Evolutionary conservation across 2,888 invertebrate species (phyloP), one percentile per base, ranked within the genome.

Genomic region (Encarsia formosa): DNA sequence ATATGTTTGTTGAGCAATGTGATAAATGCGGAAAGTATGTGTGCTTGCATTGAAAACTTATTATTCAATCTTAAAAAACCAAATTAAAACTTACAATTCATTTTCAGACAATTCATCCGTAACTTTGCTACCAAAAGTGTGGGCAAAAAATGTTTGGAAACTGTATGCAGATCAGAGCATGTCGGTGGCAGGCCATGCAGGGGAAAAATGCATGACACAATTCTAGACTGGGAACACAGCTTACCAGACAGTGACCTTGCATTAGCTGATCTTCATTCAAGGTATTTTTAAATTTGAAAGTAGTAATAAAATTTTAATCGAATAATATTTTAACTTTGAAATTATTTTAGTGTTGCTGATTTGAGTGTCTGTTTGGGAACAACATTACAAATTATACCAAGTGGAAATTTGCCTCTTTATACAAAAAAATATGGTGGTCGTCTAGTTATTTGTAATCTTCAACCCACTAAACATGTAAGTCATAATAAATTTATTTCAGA

Each of bases 161-260:
- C 78, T 16, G 77, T 80, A 29, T 86, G 88, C 61, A 84, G 84
- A 32, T 82, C 84, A 8, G 77, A 82, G 19, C 78, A 77, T 62
- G 74, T 77, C 46, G 76, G 79, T 37, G 79, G 80, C 22, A 81
- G 91, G n/a, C 78, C 80, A n/a, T 94, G 94, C 67, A 83, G 98
- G 40, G 96, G 97, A 1, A 81, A 86, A 59, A 77, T 98, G 47
- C 81, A 85, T 60, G 98, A 99, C 71, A 93, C 89, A 13, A 89
- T 98, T 52, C 78, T 99, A 34, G 99, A 99, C 75, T 99, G 99
- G 99, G 98, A 99, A 66, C 89, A 92, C 68, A 87, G 86, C 71
- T 78, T 99, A 58, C 98, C 98, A 0, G 87, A 88, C 61, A 81
- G 84, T 65, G 95, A 95, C 71, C 76, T 95, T 22, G 80, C 86